Percentiles rank a stretch among this genome's conserved stretches.
These are phyloP conservation scores for Asbolus verrucosus DNA, from an alignment of 1,140 invertebrate genomes.

Conservation along the genomic window DNA sequence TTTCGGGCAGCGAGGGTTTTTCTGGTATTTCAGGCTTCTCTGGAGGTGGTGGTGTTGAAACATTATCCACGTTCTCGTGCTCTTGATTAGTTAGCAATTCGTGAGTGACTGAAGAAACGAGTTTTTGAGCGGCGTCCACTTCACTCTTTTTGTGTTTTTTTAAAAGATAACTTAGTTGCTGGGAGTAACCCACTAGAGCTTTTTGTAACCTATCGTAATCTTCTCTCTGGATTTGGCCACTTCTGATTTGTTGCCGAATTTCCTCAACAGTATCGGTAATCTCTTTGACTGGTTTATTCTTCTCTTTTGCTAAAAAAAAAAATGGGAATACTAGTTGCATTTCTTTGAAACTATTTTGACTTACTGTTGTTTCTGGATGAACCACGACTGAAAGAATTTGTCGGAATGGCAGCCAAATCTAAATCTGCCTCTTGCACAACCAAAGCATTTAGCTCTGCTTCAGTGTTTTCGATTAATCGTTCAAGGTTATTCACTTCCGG, in stretches of 20 bases:
- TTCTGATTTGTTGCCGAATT: background rate
- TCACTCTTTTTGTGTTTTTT: constrained; percentile 1
- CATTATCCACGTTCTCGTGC: too few relatives aligned
- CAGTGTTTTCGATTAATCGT: constrained; percentile 5
- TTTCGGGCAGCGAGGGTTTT: constrained; percentile 2
- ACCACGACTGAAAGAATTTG: background rate
- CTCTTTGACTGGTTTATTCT: background rate
- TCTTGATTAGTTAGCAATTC: background rate
- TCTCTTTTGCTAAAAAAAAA: constrained; percentile 7
- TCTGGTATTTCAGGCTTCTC: background rate
- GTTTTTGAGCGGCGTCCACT: constrained; percentile 3
- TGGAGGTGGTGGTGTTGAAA: too few relatives aligned
- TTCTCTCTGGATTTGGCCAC: background rate
- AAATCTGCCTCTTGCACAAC: constrained; percentile 9
- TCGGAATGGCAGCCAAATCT: background rate
- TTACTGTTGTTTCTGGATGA: background rate
- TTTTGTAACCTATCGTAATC: background rate
- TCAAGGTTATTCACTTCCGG: background rate
- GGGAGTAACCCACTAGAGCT: background rate
- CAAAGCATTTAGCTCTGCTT: constrained; percentile 1
- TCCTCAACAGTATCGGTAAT: background rate
- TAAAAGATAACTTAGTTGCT: background rate
- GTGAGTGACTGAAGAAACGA: background rate
- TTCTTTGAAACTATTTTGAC: background rate
- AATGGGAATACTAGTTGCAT: background rate